Percentiles rank a stretch among this genome's conserved stretches.
Evolutionary conservation across 2,797 vertebrate species (phyloP).

Genomic region (Setipinna tenuifilis): DNA sequence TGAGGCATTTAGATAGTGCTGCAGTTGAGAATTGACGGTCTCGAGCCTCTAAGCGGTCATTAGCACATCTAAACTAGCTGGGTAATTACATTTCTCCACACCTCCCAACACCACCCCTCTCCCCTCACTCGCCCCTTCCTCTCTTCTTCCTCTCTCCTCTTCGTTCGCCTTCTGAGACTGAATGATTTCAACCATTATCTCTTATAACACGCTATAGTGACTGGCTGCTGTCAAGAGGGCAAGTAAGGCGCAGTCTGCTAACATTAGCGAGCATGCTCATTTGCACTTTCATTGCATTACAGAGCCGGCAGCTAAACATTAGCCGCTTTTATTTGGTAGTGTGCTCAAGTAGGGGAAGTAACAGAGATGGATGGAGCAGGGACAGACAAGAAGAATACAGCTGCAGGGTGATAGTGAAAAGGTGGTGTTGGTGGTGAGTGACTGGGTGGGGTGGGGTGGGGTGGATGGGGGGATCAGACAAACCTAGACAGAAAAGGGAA

Average conservation of each 20-base stretch:
- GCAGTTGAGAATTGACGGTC: neutral
- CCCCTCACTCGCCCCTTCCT: neutral
- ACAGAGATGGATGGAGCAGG: conserved; percentile 6
- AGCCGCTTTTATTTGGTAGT: neutral
- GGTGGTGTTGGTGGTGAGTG: neutral
- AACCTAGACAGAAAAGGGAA: neutral
- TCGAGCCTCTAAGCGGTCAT: conserved; percentile 12
- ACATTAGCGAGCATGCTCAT: neutral
- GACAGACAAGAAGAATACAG: neutral
- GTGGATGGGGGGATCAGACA: neutral
- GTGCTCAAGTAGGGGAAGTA: neutral
- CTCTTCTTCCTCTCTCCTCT: neutral
- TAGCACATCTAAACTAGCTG: conserved; percentile 24
- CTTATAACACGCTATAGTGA: neutral
- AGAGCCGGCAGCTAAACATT: conserved; percentile 18
- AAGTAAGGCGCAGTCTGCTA: neutral
- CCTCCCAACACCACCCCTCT: neutral
- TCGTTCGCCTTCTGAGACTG: neutral
- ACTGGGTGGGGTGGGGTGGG: neutral
- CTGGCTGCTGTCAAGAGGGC: neutral
- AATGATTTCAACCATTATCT: conserved; percentile 5
- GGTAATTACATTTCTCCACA: neutral
- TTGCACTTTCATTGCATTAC: conserved; percentile 12
- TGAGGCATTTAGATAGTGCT: conserved; percentile 10
- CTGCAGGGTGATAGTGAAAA: neutral